Evolutionary conservation across 2,888 invertebrate species (phyloP).

Genomic region (Dilophus febrilis): DNA sequence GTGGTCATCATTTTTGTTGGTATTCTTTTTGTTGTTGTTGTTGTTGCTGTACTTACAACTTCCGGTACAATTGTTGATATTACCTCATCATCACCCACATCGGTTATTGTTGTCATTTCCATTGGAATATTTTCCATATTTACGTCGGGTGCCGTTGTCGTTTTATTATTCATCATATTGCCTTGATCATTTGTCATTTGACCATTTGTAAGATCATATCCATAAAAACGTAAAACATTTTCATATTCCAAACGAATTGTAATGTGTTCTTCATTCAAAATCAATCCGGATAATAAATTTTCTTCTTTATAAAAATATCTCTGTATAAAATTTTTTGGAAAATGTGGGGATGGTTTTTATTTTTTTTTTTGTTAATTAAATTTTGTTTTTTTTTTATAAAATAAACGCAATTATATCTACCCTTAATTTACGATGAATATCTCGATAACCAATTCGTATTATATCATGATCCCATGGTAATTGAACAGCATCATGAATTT

Average conservation of each 20-base stretch:
- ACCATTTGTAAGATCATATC: slow-evolving; percentile 71
- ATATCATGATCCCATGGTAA: slow-evolving; percentile 56
- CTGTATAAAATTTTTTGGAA: slow-evolving; percentile 29
- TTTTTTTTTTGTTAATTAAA: too few relatives aligned
- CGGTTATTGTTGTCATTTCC: not conserved
- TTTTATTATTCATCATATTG: slow-evolving; percentile 1
- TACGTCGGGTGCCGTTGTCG: slow-evolving; percentile 4
- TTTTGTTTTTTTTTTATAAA: not conserved
- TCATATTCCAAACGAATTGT: slow-evolving; percentile 57
- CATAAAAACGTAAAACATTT: slow-evolving; percentile 57
- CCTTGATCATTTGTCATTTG: too few relatives aligned
- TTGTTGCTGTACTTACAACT: slow-evolving; percentile 6
- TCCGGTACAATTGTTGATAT: slow-evolving; percentile 1
- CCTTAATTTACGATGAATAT: slow-evolving; percentile 65
- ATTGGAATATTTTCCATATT: not conserved
- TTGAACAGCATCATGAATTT: slow-evolving; percentile 50
- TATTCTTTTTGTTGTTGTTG: slow-evolving; percentile 2
- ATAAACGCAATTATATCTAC: slow-evolving; percentile 30
- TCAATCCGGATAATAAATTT: slow-evolving; percentile 65
- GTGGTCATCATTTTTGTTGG: not conserved
- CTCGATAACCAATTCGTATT: slow-evolving; percentile 61
- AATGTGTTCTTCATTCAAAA: slow-evolving; percentile 61
- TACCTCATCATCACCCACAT: too few relatives aligned
- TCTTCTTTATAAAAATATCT: slow-evolving; percentile 70
- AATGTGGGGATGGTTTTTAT: not conserved